Percentiles rank a stretch among this genome's conserved stretches.
phyloP scores from a whole-genome alignment of 2,888 invertebrate genomes.

The Agrochola lota region DNA sequence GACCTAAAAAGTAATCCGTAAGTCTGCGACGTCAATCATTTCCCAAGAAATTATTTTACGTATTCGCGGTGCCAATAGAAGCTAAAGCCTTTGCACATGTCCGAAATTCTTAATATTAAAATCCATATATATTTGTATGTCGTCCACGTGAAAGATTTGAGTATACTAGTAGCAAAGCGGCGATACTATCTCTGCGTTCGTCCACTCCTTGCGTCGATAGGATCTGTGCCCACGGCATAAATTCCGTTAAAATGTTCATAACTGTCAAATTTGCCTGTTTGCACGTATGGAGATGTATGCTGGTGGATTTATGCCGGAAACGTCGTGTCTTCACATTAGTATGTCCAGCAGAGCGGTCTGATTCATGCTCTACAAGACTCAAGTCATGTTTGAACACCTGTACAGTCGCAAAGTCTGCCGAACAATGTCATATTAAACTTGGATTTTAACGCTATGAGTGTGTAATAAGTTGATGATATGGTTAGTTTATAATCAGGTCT shows the following conservation, averaged over 20 bases:
- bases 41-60: slow-evolving; percentile 59
- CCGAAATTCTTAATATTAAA: slow-evolving; percentile 64
- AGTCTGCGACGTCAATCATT: slow-evolving; percentile 60
- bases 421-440: slow-evolving; percentile 37
- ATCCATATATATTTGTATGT: slow-evolving; percentile 70
- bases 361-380: slow-evolving; percentile 74
- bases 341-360: slow-evolving; percentile 73
- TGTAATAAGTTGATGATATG: slow-evolving; percentile 11
- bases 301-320: slow-evolving; percentile 81
- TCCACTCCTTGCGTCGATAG: slow-evolving; percentile 71
- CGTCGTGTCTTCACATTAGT: slow-evolving; percentile 77
- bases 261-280: slow-evolving; percentile 79
- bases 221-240: slow-evolving; percentile 73
- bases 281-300: slow-evolving; percentile 69
- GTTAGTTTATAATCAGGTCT: neutral
- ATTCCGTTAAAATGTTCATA: slow-evolving; percentile 77
- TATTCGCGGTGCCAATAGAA: slow-evolving; percentile 61
- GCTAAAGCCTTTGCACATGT: slow-evolving; percentile 56
- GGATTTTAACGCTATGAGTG: slow-evolving; percentile 15
- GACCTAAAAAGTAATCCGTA: slow-evolving; percentile 36
- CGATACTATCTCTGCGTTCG: slow-evolving; percentile 74
- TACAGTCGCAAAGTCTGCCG: slow-evolving; percentile 58
- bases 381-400: slow-evolving; percentile 73
- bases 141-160: slow-evolving; percentile 71
- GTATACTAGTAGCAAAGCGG: slow-evolving; percentile 66